Evolutionary conservation across 2,797 vertebrate genomes (phyloP).

Genomic region (Sciurus carolinensis): DNA sequence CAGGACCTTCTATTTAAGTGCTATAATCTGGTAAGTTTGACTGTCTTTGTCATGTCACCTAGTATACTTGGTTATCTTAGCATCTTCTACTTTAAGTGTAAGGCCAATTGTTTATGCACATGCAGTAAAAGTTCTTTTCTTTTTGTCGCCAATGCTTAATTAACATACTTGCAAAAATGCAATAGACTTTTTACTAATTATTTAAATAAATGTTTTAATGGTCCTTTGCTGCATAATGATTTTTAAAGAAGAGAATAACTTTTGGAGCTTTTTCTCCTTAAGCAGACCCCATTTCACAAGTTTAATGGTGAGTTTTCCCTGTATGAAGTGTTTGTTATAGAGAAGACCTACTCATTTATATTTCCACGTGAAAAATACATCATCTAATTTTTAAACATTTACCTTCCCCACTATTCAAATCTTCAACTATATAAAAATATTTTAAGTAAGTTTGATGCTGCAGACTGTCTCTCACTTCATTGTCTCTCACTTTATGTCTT

Average conservation of each 20-base stretch:
- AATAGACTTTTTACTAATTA: background rate
- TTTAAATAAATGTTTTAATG: background rate
- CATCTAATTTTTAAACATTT: background rate
- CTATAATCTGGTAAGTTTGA: background rate
- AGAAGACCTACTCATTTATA: background rate
- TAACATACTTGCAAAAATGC: background rate
- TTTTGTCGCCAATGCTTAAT: background rate
- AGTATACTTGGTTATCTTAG: background rate
- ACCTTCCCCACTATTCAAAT: background rate
- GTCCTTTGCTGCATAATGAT: background rate
- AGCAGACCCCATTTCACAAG: background rate
- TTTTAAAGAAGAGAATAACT: background rate
- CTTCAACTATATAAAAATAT: background rate
- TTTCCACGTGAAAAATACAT: background rate
- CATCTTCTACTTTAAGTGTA: background rate
- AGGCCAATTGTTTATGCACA: background rate
- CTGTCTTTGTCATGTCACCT: background rate
- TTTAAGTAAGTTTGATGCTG: background rate
- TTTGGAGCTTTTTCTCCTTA: background rate
- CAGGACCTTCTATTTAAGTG: background rate
- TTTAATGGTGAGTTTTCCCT: background rate
- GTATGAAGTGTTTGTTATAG: background rate
- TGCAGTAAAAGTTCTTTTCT: background rate
- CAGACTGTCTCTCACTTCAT: background rate
- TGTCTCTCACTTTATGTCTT: background rate